Evolutionary conservation across 2,797 vertebrate genomes (phyloP).

Genomic region (Echeneis naucrates): DNA sequence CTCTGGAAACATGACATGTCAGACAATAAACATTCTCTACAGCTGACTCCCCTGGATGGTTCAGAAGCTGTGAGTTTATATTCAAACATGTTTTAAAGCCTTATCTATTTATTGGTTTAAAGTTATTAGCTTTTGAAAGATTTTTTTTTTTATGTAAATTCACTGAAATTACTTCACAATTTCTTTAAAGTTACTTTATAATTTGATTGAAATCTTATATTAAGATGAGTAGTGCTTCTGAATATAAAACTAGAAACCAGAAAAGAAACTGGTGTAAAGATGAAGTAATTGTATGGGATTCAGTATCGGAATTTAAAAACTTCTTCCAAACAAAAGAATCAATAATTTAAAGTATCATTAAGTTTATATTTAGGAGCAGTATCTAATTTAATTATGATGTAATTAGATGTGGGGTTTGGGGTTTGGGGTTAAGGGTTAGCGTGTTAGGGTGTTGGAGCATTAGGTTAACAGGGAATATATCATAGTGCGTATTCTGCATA

Average conservation of each 20-base stretch:
- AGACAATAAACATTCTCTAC: constrained; percentile 13
- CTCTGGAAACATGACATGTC: constrained; percentile 10
- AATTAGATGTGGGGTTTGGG: no score
- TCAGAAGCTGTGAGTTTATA: neutral
- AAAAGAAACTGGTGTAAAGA: neutral
- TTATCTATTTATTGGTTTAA: neutral
- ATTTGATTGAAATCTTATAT: neutral
- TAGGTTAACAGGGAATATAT: no score
- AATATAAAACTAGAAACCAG: neutral
- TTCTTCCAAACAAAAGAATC: neutral
- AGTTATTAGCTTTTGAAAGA: neutral
- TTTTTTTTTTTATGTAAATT: neutral
- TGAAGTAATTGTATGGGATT: neutral
- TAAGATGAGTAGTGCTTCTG: neutral
- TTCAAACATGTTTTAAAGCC: constrained; percentile 2
- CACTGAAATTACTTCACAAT: neutral
- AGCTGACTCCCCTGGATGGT: constrained; percentile 3
- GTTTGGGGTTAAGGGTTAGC: no score
- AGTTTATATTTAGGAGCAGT: neutral
- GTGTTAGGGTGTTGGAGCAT: no score
- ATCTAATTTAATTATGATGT: neutral
- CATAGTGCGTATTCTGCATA: no score
- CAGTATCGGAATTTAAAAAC: neutral
- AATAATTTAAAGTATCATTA: no score
- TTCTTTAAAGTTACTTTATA: neutral